These are phyloP conservation scores for Grantiella picta DNA, from an alignment of 2,113 vertebrate genomes.

Conservation along the genomic window DNA sequence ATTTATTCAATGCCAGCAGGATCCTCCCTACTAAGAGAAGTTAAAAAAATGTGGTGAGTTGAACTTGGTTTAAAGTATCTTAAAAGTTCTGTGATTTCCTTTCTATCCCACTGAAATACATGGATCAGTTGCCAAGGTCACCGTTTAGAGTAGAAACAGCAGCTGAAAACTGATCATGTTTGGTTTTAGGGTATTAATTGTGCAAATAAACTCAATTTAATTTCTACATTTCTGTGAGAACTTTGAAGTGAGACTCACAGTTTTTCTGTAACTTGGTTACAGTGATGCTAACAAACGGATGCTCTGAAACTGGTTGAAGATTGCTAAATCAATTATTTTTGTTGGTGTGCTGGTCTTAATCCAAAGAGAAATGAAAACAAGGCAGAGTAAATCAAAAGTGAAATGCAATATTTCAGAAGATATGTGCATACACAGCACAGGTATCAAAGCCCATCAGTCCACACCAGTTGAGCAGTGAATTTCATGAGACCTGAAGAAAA, in stretches of 20 bases:
- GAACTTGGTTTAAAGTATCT: background rate
- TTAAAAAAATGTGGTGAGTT: background rate
- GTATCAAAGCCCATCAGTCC: constrained; percentile 19
- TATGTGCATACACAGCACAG: background rate
- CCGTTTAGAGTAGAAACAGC: background rate
- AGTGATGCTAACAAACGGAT: constrained; percentile 60
- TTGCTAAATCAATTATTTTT: constrained; percentile 68
- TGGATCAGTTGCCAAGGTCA: background rate
- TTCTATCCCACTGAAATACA: background rate
- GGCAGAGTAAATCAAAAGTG: background rate
- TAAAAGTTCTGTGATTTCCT: background rate
- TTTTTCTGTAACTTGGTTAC: constrained; percentile 37
- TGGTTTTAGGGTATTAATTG: background rate
- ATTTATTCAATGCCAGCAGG: background rate
- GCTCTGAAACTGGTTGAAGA: constrained; percentile 64
- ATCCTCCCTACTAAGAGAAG: background rate
- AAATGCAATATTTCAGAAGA: background rate
- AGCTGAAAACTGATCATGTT: background rate
- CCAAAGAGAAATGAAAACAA: constrained; percentile 40
- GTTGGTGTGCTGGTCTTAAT: constrained; percentile 53
- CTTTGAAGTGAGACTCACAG: constrained; percentile 51
- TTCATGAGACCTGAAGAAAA: background rate
- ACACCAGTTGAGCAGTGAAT: background rate
- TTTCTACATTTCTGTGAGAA: constrained; percentile 28
- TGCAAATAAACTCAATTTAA: constrained; percentile 46